Evolutionary conservation across 2,888 invertebrate species (phyloP).

Genomic region (Folsomia candida): DNA sequence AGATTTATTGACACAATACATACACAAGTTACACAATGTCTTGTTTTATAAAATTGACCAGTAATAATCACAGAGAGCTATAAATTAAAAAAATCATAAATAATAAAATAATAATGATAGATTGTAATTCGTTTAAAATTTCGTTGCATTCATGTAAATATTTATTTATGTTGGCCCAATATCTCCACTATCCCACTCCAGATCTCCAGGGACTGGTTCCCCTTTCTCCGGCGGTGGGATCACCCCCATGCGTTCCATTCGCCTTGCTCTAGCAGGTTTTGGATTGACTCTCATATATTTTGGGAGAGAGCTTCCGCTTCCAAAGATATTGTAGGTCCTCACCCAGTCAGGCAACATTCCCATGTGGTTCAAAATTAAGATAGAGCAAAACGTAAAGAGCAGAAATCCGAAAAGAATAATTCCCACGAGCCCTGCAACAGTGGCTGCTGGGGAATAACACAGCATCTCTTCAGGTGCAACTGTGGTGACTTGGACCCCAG

Average conservation of each 20-base stretch:
- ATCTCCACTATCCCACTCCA: slow-evolving; percentile 39
- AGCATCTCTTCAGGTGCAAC: slow-evolving; percentile 43
- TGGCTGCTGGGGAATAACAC: slow-evolving; percentile 43
- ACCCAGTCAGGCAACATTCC: slow-evolving; percentile 41
- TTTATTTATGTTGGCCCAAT: slow-evolving; percentile 23
- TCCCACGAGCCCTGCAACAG: slow-evolving; percentile 40
- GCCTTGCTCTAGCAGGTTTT: slow-evolving; percentile 36
- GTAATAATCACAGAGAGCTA: neutral
- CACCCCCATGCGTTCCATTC: slow-evolving; percentile 15
- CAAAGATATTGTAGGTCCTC: slow-evolving; percentile 38
- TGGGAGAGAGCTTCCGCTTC: slow-evolving; percentile 34
- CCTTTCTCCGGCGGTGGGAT: neutral
- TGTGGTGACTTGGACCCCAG: slow-evolving; percentile 33
- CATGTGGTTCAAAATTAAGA: slow-evolving; percentile 41
- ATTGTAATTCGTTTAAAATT: neutral
- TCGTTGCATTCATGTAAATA: neutral
- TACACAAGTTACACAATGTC: too few species aligned
- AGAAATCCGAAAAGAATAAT: slow-evolving; percentile 42
- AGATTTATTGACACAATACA: too few species aligned
- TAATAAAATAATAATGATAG: neutral
- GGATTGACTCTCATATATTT: slow-evolving; percentile 45
- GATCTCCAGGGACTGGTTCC: slow-evolving; percentile 31
- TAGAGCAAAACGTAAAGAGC: slow-evolving; percentile 32
- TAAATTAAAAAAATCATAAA: neutral
- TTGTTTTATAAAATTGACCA: neutral